These are phyloP conservation scores for Trimorus sp. DNA, from an alignment of 2,888 invertebrate genomes.

Conservation along the genomic window DNA sequence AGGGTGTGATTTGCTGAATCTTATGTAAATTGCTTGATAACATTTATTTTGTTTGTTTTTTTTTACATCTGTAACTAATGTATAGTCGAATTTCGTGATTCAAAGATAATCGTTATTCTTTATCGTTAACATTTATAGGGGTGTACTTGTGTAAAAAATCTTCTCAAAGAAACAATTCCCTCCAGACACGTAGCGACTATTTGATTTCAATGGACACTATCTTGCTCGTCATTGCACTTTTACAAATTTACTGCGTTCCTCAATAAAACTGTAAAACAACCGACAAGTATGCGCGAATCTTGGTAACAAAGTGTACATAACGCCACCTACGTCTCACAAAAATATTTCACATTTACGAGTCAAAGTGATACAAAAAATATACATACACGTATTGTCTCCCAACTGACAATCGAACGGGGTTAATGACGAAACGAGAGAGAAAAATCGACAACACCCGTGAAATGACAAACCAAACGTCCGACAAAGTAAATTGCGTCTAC, in stretches of 20 bases:
- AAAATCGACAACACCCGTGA: too few species aligned
- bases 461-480: background rate
- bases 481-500: conserved; percentile 18
- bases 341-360: too few species aligned
- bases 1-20: conserved; percentile 63
- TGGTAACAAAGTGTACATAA: too few species aligned
- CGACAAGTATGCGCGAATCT: conserved; percentile 15
- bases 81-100: conserved; percentile 69
- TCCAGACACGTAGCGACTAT: conserved; percentile 50
- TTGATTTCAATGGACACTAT: conserved; percentile 50
- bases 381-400: too few species aligned
- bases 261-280: conserved; percentile 11
- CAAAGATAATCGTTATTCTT: conserved; percentile 70
- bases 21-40: conserved; percentile 74
- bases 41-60: conserved; percentile 71
- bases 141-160: conserved; percentile 70
- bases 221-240: conserved; percentile 40
- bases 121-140: conserved; percentile 70
- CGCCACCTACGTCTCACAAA: too few species aligned
- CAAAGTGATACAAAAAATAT: too few species aligned
- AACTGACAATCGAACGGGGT: too few species aligned
- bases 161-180: conserved; percentile 55
- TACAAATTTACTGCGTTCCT: conserved; percentile 41
- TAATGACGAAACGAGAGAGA: too few species aligned
- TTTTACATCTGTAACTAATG: conserved; percentile 72